A percentile compares a stretch with the other conserved stretches of the same genome.
These are phyloP conservation scores for Epinotia brunnichana DNA, from an alignment of 2,888 invertebrate genomes.

Conservation along the genomic window DNA sequence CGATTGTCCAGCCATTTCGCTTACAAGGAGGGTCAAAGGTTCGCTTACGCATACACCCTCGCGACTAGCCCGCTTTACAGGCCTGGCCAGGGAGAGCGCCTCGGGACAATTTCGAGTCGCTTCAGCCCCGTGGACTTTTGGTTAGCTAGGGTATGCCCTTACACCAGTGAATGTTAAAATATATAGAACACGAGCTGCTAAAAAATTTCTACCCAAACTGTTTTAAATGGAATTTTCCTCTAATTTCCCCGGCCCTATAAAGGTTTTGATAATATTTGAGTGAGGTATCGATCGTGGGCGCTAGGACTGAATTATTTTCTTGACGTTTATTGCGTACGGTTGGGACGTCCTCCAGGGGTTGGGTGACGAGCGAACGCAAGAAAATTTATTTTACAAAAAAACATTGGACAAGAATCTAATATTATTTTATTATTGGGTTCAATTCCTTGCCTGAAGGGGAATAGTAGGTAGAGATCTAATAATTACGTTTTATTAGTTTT, in stretches of 20 bases:
- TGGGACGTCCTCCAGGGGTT: constrained; percentile 47
- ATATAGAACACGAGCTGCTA: too few relatives aligned
- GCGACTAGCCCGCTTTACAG: too few relatives aligned
- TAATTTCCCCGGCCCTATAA: not conserved
- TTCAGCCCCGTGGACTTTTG: too few relatives aligned
- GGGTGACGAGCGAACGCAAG: constrained; percentile 52
- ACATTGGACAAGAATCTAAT: constrained; percentile 47
- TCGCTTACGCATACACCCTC: too few relatives aligned
- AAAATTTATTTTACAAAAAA: constrained; percentile 57
- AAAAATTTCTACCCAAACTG: too few relatives aligned
- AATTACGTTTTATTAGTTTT: constrained; percentile 21
- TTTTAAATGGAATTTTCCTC: not conserved
- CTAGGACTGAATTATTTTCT: constrained; percentile 38
- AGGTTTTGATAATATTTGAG: constrained; percentile 29
- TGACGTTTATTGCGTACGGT: constrained; percentile 41
- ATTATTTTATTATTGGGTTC: constrained; percentile 38
- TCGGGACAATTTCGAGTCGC: too few relatives aligned
- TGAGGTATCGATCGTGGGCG: constrained; percentile 41
- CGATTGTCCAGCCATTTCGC: too few relatives aligned
- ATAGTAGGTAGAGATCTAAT: constrained; percentile 36
- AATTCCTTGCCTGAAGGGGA: constrained; percentile 42
- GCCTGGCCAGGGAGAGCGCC: too few relatives aligned
- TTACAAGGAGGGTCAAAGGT: too few relatives aligned
- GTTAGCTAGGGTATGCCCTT: too few relatives aligned
- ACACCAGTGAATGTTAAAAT: too few relatives aligned